Conservation (phyloP, 2,888 invertebrate species). For the Macrosiphum euphorbiae region DNA sequence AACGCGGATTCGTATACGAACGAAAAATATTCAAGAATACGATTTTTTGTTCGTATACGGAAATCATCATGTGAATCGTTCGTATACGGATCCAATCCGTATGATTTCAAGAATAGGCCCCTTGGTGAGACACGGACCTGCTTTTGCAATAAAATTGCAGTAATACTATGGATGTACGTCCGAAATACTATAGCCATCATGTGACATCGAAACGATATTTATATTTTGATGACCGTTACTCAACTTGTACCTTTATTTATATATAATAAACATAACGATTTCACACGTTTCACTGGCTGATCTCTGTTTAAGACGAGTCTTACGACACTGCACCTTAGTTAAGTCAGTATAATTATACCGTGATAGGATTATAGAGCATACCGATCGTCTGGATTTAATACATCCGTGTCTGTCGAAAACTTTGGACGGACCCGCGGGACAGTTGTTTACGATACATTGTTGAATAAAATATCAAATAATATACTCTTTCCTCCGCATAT, state of each 20-base stretch:
- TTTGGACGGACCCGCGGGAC: not conserved
- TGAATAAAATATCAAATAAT: not conserved
- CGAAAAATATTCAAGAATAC: too few relatives aligned
- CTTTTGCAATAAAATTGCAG: not conserved
- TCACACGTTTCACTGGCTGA: not conserved
- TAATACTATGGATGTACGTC: not conserved
- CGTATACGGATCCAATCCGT: too few relatives aligned
- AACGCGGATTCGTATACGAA: too few relatives aligned
- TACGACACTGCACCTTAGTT: not conserved
- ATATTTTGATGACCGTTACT: not conserved
- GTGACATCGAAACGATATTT: not conserved
- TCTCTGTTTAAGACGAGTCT: not conserved
- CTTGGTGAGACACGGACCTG: not conserved
- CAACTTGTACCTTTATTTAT: not conserved
- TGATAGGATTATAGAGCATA: too few relatives aligned
- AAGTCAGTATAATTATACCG: not conserved
- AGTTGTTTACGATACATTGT: not conserved
- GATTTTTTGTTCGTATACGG: too few relatives aligned
- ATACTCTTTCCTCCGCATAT: not conserved
- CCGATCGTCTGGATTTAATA: too few relatives aligned
- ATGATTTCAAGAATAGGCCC: too few relatives aligned
- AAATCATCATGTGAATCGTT: too few relatives aligned
- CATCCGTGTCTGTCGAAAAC: not conserved
- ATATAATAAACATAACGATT: not conserved
- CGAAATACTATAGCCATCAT: not conserved